Evolutionary conservation across 1,140 invertebrate genomes (phyloP), one percentile per base, ranked within the genome.

Genomic region (Mactra quadrangularis): DNA sequence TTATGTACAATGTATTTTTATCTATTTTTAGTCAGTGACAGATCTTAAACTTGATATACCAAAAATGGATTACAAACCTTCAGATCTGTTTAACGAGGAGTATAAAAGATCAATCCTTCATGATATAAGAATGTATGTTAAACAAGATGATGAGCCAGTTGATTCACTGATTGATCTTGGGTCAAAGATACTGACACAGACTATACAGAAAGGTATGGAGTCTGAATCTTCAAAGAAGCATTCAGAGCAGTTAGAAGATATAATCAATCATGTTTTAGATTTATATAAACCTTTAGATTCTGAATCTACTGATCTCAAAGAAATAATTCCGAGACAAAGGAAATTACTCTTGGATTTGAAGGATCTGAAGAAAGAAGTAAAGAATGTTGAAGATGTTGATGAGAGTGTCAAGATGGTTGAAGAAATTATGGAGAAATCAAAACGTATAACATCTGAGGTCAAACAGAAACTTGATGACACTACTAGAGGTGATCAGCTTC

Each of bases 101-200:
- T 82, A 82, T 64, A 66, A 62, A 15, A 72, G 62, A 50, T 38
- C 13, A 9, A 22, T 82, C 3, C 66, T 57, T 9, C 27, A 82
- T 52, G n/a, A 71, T 27, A 82, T 82, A 33, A 25, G 27, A 25
- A 17, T 71, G 15, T 45, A 66, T 11, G 22, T 72, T 27, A 47
- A 11, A 9, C 53, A 60, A 9, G 27, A 82, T 72, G 55, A 41
- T 17, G 33, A 62, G 59, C 3, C 25, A 27, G 35, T 82, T 31
- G 76, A 79, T 53, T 70, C 62, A 33, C 25, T 79, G 0, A 25
- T 60, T 3, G 78, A 82, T 59, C 27, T 82, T 25, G 53, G 29
- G 3, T 60, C 52, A 31, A 27, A 31, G 13, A 41, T 71, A 17
- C 3, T 22, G 7, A 60, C 11, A 35, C 11, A 60, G 17, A 52